phyloP scores from a whole-genome alignment of 2,113 vertebrate genomes.

The Formicarius rufipectus region DNA sequence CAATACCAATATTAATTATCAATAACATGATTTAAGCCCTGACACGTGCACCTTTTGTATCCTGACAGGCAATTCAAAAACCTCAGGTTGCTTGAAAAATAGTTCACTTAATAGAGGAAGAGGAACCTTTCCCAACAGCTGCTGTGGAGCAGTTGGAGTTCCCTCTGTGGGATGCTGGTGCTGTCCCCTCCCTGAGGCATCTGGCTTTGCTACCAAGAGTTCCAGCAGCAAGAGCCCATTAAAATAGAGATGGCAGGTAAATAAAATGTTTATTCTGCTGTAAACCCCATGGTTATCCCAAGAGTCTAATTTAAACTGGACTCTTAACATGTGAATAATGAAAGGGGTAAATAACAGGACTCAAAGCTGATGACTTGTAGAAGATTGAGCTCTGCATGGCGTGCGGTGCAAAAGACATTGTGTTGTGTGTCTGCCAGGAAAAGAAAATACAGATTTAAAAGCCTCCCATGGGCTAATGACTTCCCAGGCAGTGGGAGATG shows the following conservation, averaged over 20 bases:
- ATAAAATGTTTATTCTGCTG: not conserved
- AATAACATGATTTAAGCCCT: not conserved
- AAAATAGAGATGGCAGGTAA: not conserved
- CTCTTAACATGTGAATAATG: not conserved
- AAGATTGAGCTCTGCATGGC: not conserved
- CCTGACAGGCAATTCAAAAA: not conserved
- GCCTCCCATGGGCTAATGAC: fast-evolving
- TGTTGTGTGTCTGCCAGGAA: fast-evolving
- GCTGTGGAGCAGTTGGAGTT: not conserved
- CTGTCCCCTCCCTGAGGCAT: fast-evolving
- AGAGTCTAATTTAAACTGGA: not conserved
- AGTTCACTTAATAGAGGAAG: not conserved
- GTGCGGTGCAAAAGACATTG: fast-evolving
- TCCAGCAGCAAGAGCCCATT: fast-evolving
- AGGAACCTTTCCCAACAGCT: not conserved
- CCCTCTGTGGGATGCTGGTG: not conserved
- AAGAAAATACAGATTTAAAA: not conserved
- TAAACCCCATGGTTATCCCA: not conserved
- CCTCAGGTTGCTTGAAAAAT: not conserved
- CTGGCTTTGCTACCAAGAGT: fast-evolving
- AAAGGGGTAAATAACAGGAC: not conserved
- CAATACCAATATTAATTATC: not conserved
- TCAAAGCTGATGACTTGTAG: fast-evolving
- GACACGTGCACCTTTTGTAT: fast-evolving
- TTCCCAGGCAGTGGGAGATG: not conserved